phyloP scores from a whole-genome alignment of 2,888 invertebrate species.

The Pomacea canaliculata region DNA sequence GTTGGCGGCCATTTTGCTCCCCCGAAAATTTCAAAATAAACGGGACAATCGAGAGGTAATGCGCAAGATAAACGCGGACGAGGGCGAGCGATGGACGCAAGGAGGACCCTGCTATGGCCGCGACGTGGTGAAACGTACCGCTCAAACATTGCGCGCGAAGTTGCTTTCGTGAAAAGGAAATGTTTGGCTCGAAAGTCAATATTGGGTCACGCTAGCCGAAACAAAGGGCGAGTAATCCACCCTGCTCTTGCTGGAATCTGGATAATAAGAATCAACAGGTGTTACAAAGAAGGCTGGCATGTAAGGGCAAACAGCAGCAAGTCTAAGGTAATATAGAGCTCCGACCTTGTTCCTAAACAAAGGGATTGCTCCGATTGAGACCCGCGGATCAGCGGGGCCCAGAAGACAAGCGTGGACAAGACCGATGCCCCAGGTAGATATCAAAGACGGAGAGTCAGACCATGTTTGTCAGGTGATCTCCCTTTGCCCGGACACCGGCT shows the following conservation, averaged over 20 bases:
- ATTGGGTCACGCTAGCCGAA: slow-evolving; percentile 8
- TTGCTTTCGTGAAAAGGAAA: slow-evolving; percentile 1
- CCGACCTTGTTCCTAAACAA: slow-evolving; percentile 13
- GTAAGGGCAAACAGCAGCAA: slow-evolving; percentile 1
- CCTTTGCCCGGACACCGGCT: background rate
- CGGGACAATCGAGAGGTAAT: slow-evolving; percentile 2
- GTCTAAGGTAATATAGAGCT: slow-evolving; percentile 4
- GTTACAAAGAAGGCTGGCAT: slow-evolving; percentile 11
- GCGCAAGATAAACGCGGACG: background rate
- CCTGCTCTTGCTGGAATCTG: background rate
- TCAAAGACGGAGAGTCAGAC: slow-evolving; percentile 1
- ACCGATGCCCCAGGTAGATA: background rate
- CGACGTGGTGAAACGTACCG: background rate
- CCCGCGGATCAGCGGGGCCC: background rate
- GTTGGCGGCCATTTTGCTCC: too few relatives aligned
- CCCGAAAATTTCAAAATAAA: background rate
- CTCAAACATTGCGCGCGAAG: slow-evolving; percentile 12
- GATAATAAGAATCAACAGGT: slow-evolving; percentile 17
- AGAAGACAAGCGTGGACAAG: background rate
- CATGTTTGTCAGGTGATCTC: slow-evolving; percentile 8
- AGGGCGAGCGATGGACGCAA: background rate
- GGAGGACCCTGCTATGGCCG: background rate
- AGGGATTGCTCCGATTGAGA: slow-evolving; percentile 4
- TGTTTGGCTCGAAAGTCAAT: slow-evolving; percentile 5
- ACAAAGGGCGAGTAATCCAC: slow-evolving; percentile 11